phyloP scores from a whole-genome alignment of 1,140 invertebrate species.

The Portunus trituberculatus region DNA sequence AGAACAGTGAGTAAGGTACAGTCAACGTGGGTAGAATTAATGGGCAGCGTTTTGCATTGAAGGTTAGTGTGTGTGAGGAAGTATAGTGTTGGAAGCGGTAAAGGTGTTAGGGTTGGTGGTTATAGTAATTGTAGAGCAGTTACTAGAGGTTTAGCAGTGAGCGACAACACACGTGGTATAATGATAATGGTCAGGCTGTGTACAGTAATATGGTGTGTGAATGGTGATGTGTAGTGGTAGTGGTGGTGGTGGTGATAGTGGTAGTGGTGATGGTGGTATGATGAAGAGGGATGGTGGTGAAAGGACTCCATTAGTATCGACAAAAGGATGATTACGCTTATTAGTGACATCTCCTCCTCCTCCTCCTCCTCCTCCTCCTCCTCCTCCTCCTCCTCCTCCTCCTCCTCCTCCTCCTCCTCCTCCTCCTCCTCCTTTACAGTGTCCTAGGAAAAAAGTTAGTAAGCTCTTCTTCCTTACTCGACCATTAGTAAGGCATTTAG shows the following conservation, averaged over 20 bases:
- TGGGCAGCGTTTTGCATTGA: no score
- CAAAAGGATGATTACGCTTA: constrained; percentile 3
- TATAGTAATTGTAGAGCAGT: no score
- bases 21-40: no score
- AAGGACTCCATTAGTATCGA: background rate
- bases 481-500: background rate
- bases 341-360: background rate
- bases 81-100: no score
- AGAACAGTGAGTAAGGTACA: no score
- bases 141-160: no score
- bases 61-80: no score
- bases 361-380: constrained; percentile 16
- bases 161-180: no score
- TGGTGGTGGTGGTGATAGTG: background rate
- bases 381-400: background rate
- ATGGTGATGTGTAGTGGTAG: background rate
- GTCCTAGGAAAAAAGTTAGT: background rate
- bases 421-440: background rate
- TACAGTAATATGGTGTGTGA: no score
- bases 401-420: constrained; percentile 15
- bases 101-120: no score
- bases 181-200: no score
- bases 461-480: background rate
- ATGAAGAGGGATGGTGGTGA: background rate
- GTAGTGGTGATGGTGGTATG: background rate